phyloP scores from a whole-genome alignment of 2,797 vertebrate species.

The Tinamus major region DNA sequence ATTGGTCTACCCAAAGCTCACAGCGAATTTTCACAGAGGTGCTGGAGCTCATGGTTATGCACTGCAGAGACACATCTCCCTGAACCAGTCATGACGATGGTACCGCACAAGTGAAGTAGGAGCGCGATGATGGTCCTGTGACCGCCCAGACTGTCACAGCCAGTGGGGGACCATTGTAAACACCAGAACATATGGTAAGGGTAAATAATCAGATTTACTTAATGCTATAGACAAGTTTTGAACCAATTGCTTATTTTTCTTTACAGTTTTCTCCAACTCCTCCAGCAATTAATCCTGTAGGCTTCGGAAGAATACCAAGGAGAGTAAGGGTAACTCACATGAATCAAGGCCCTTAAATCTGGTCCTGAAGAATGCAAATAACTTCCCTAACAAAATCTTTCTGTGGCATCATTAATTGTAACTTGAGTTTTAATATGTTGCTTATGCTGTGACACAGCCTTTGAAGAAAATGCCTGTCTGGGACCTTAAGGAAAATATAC shows the following conservation, averaged over 20 bases:
- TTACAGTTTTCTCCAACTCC: neutral
- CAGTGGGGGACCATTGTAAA: neutral
- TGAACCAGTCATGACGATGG: neutral
- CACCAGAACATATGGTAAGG: neutral
- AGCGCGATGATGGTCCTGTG: neutral
- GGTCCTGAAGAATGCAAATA: neutral
- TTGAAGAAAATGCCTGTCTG: neutral
- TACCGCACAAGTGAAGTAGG: neutral
- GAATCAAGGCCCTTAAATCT: neutral
- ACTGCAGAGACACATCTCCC: neutral
- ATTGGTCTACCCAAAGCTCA: neutral
- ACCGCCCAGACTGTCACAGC: neutral
- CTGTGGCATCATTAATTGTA: neutral
- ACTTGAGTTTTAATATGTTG: neutral
- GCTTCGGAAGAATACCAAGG: neutral
- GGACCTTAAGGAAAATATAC: conserved; percentile 32
- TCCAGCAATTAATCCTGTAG: neutral
- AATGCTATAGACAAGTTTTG: neutral
- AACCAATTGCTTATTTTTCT: neutral
- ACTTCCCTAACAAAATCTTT: neutral
- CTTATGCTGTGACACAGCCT: neutral
- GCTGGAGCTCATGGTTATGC: neutral
- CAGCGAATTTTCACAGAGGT: neutral
- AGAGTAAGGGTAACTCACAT: neutral
- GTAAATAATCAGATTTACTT: neutral